Conservation (phyloP, 2,113 vertebrate species). For the Zosterops japonicus region DNA sequence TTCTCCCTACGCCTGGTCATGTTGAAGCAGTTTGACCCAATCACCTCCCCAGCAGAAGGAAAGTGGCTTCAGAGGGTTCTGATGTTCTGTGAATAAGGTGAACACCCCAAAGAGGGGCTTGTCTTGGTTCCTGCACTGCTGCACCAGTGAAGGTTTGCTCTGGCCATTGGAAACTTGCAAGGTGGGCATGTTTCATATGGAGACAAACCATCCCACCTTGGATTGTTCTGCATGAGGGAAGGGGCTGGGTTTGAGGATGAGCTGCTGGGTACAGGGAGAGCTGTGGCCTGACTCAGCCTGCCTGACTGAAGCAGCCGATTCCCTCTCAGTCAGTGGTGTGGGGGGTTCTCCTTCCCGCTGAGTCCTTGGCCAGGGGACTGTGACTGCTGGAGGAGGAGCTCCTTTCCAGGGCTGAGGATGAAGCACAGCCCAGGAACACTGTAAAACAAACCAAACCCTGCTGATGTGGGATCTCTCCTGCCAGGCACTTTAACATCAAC, state of each 20-base stretch:
- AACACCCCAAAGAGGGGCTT: background rate
- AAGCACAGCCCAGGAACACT: background rate
- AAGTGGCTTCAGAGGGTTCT: background rate
- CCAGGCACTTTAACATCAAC: background rate
- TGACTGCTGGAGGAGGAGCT: background rate
- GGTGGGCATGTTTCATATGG: background rate
- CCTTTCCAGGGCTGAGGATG: background rate
- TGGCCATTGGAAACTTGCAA: rapidly evolving
- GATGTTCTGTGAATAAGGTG: background rate
- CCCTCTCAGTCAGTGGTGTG: rapidly evolving
- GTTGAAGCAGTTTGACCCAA: background rate
- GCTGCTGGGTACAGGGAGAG: background rate
- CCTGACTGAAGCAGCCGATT: background rate
- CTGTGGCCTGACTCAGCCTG: background rate
- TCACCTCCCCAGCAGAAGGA: background rate
- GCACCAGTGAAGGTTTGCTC: rapidly evolving
- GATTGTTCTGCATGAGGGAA: background rate
- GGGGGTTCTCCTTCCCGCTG: background rate
- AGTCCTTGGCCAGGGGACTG: background rate
- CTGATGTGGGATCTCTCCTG: background rate
- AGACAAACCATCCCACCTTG: rapidly evolving
- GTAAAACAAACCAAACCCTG: background rate
- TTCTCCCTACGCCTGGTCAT: background rate
- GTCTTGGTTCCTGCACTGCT: background rate
- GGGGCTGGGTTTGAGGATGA: background rate